A percentile compares a stretch with the other conserved stretches of the same genome.
phyloP scores from a whole-genome alignment of 92 coral and sea anemone genomes.

The Umimayanthus chanpuru region DNA sequence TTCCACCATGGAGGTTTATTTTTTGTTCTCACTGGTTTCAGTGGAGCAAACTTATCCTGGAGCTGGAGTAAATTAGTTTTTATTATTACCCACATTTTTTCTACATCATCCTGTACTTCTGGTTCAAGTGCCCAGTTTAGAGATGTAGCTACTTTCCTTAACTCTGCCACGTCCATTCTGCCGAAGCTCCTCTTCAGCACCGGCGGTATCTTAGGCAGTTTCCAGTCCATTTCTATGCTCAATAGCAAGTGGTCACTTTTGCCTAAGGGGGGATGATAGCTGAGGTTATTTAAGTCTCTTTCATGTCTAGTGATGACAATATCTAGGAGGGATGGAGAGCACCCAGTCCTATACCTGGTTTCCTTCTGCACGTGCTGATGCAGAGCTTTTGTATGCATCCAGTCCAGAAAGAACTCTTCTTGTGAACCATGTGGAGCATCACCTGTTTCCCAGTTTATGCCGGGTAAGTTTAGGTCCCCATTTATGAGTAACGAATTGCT shows the following conservation, averaged over 20 bases:
- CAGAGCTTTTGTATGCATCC: no score
- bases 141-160: background rate
- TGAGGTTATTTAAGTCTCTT: no score
- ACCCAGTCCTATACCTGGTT: no score
- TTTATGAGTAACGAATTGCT: no score
- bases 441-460: no score
- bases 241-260: background rate
- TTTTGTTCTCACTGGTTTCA: conserved; percentile 2
- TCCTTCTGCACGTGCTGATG: no score
- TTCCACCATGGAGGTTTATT: conserved; percentile 1
- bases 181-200: background rate
- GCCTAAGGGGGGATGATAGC: no score
- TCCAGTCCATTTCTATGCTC: conserved; percentile 1
- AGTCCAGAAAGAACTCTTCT: no score
- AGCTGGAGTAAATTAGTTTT: background rate
- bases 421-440: no score
- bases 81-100: background rate
- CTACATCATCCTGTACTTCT: background rate
- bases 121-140: background rate
- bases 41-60: background rate
- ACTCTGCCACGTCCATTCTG: background rate
- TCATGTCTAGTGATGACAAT: no score
- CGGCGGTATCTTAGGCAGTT: background rate
- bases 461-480: no score
- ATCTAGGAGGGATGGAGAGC: no score